These are phyloP conservation scores for Luperina nickerlii DNA, from an alignment of 2,888 invertebrate species.

Conservation along the genomic window DNA sequence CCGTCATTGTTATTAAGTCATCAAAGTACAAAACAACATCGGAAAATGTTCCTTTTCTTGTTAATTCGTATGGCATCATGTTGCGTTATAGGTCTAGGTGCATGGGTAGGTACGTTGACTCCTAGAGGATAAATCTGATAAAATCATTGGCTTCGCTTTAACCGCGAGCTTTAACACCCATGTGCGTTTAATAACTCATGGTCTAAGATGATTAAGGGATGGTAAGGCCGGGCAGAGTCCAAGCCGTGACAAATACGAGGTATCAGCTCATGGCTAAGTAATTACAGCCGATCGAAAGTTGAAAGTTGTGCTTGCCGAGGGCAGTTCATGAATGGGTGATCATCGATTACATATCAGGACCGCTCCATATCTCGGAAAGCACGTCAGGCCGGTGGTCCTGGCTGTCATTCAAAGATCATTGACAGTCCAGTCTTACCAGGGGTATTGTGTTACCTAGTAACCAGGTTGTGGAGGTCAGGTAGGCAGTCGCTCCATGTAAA, in stretches of 20 bases:
- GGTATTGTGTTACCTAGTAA: neutral
- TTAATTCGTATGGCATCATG: conserved; percentile 4
- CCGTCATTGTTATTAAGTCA: conserved; percentile 37
- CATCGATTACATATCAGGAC: neutral
- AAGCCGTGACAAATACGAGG: neutral
- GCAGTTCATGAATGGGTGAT: neutral
- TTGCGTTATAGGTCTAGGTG: too few relatives aligned
- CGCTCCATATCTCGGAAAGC: neutral
- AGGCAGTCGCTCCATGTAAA: neutral
- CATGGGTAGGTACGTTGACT: conserved; percentile 3
- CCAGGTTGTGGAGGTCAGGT: neutral
- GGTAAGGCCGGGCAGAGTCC: neutral
- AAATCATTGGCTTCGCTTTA: conserved; percentile 28
- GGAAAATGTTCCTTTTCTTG: conserved; percentile 25
- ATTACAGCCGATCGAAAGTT: neutral
- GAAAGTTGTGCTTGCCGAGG: neutral
- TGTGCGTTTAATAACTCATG: neutral
- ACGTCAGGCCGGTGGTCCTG: neutral
- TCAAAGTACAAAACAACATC: neutral
- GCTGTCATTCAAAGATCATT: neutral
- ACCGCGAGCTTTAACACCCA: conserved; percentile 12
- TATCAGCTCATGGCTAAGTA: neutral
- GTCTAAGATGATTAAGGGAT: neutral
- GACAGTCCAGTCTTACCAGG: neutral
- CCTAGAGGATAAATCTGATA: conserved; percentile 3